These are phyloP conservation scores for Hemichromis elongatus DNA, from an alignment of 2,113 vertebrate genomes.

Conservation along the genomic window DNA sequence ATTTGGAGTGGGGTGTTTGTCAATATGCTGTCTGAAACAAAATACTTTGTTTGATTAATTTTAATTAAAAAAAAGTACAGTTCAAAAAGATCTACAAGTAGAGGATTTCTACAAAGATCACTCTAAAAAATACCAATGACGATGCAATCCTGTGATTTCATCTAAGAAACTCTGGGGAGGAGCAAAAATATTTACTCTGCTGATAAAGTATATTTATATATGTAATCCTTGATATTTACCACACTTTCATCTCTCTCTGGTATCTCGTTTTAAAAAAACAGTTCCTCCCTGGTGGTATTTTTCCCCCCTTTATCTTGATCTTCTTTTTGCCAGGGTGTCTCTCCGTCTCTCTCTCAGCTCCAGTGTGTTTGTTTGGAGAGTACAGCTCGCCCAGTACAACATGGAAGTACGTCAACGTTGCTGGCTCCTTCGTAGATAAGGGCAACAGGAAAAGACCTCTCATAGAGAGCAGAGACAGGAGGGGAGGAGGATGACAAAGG, in stretches of 20 bases:
- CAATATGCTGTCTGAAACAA: background rate
- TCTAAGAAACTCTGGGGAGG: background rate
- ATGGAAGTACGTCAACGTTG: slow-evolving; percentile 61
- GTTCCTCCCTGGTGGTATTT: background rate
- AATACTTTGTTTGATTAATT: background rate
- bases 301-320: slow-evolving; percentile 14
- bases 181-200: background rate
- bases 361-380: slow-evolving; percentile 54
- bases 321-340: slow-evolving; percentile 8
- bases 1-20: slow-evolving; percentile 12
- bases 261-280: slow-evolving; percentile 3
- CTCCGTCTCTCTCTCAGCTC: background rate
- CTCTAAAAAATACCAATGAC: background rate
- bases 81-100: background rate
- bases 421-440: slow-evolving; percentile 40
- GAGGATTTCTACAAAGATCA: background rate
- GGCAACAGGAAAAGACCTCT: slow-evolving; percentile 64
- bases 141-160: background rate
- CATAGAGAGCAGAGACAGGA: slow-evolving; percentile 16
- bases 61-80: background rate
- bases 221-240: background rate
- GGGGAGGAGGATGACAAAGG: background rate
- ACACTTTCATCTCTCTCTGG: background rate
- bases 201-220: background rate
- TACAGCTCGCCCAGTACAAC: slow-evolving; percentile 14